Conservation (phyloP, 2,888 invertebrate genomes). For the Rambutsinella grinnellia region DNA sequence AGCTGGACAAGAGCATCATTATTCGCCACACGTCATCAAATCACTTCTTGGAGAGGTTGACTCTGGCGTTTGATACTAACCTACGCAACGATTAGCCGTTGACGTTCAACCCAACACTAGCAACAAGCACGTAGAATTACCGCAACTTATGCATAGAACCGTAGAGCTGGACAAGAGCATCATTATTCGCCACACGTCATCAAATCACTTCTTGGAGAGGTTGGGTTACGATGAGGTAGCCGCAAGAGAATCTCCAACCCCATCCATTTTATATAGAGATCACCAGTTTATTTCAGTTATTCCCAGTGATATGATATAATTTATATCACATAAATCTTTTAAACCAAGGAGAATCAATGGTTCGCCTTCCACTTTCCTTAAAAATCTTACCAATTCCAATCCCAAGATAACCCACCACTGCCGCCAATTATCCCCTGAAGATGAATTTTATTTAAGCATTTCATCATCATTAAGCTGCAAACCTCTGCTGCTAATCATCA, state of each 20-base stretch:
- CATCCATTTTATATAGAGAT: no score
- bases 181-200: constrained; percentile 36
- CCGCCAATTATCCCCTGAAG: no score
- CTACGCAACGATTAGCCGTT: constrained; percentile 3
- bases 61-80: background rate
- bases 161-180: constrained; percentile 39
- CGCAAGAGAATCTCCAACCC: no score
- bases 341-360: constrained; percentile 21
- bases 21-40: constrained; percentile 45
- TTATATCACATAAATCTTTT: background rate
- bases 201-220: constrained; percentile 44
- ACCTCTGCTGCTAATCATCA: no score
- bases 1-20: constrained; percentile 32
- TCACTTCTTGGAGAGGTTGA: constrained; percentile 37
- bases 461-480: no score
- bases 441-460: no score
- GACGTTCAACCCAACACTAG: constrained; percentile 4
- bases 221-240: no score
- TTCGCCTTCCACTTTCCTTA: constrained; percentile 16
- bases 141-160: constrained; percentile 42
- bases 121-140: no score
- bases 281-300: no score
- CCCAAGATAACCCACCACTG: no score
- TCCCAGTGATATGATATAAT: no score
- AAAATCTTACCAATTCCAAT: constrained; percentile 17